Conservation (phyloP, 92 coral and sea anemone species). For the Ricordea florida region DNA sequence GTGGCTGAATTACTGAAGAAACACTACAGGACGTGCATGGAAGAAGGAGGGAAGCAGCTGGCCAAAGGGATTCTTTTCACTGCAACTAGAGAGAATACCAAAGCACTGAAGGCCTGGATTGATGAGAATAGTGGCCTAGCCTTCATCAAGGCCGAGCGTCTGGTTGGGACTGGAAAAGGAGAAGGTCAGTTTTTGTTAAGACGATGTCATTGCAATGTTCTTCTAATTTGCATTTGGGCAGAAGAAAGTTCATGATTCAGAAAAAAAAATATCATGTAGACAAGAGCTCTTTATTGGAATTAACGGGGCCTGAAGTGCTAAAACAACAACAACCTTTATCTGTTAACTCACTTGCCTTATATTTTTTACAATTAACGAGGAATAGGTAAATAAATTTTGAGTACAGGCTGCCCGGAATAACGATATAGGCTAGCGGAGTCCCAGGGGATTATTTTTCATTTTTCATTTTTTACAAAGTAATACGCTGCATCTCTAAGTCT, state of each 20-base stretch:
- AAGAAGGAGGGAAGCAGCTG: slow-evolving; percentile 17
- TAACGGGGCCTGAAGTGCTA: too few species aligned
- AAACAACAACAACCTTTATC: too few species aligned
- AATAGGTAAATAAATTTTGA: too few species aligned
- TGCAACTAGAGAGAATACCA: slow-evolving; percentile 67
- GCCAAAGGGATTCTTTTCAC: slow-evolving; percentile 81
- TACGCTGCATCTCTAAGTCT: too few species aligned
- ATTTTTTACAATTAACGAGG: too few species aligned
- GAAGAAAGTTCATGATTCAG: background rate
- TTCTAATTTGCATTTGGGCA: background rate
- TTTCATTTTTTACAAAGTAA: too few species aligned
- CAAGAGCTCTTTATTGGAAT: too few species aligned
- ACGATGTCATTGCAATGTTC: background rate
- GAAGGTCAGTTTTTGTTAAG: slow-evolving; percentile 45
- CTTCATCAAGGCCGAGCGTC: slow-evolving; percentile 59
- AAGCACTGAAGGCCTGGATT: slow-evolving; percentile 73
- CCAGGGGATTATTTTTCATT: too few species aligned
- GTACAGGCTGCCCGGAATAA: too few species aligned
- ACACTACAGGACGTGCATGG: slow-evolving; percentile 28
- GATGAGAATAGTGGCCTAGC: slow-evolving; percentile 49
- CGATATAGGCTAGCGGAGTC: too few species aligned
- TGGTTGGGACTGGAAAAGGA: slow-evolving; percentile 86
- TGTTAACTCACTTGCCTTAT: too few species aligned
- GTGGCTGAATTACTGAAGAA: slow-evolving; percentile 48
- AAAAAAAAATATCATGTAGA: too few species aligned